Evolutionary conservation across 2,888 invertebrate genomes (phyloP), one percentile per base, ranked within the genome.

Genomic region (Stictocephala bisonia): DNA sequence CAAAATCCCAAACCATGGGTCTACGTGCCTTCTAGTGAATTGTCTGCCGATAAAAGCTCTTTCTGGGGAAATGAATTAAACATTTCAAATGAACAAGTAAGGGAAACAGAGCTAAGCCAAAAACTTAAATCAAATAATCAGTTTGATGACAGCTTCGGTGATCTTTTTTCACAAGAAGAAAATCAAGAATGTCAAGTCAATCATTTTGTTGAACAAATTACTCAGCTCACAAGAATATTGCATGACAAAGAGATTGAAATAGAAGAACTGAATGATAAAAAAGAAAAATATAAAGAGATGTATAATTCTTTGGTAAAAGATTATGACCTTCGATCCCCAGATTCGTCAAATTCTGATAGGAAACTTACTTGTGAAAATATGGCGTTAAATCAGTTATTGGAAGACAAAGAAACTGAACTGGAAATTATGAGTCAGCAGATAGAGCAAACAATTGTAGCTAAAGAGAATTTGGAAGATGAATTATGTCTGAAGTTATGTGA

Each of bases 381-480:
- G 9, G 22, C 58, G 29, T 22, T 71, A 4, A 56, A 71, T 18
- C 56, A 71, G 58, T 48, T 71, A 13, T 24, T 71, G 20, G 58
- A 71, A 41, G 70, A 71, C 22, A 71, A 71, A 58, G 70, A 71
- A 71, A 56, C 70, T 9, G 58, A 71, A 31, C 44, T 71, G 31
- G 70, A 71, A 71, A 40, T 71, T 26, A 58, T 71, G 70, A 71
- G 27, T 24, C 70, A 71, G 18, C 58, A 71, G 20, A 48, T 71
- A 18, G 70, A 71, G 15, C 58, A 48, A 58, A 27, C 58, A 44
- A 58, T 29, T 7, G 56, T 58, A 11, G 70, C 56, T 58, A 71
- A 58, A 58, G 58, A 71, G 29, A 71, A 71, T 40, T 58, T 71
- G 18, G 58, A 71, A 44, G 70, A 71, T 56, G 70, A 58, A 44